Conservation (phyloP, 2,888 invertebrate genomes). For the Cerceris rybyensis region DNA sequence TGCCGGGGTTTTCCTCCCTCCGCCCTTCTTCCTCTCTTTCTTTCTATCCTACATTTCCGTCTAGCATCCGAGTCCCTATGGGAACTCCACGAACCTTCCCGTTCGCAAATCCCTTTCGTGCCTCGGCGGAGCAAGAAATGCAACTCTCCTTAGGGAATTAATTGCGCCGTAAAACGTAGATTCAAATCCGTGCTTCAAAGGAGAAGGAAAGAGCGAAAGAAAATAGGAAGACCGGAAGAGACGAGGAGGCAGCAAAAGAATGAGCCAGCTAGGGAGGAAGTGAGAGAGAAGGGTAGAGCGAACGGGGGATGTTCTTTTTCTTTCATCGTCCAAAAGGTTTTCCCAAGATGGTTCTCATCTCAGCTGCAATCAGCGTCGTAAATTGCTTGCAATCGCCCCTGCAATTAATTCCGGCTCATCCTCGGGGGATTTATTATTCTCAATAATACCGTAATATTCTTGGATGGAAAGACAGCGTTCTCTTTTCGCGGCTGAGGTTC, state of each 20-base stretch:
- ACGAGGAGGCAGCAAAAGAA: too few species aligned
- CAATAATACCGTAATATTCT: conserved; percentile 71
- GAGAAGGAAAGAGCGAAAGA: conserved; percentile 48
- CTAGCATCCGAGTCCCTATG: conserved; percentile 48
- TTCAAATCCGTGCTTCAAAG: conserved; percentile 76
- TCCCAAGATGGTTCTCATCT: conserved; percentile 74
- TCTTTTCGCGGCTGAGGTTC: conserved; percentile 33
- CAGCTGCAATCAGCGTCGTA: conserved; percentile 77
- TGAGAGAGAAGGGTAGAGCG: conserved; percentile 12
- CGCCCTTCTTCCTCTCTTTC: conserved; percentile 6
- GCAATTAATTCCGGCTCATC: conserved; percentile 79
- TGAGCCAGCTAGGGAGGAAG: not conserved
- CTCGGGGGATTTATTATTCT: conserved; percentile 71
- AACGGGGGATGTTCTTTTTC: conserved; percentile 63
- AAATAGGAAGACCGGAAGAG: conserved; percentile 8
- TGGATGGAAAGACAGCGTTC: conserved; percentile 49
- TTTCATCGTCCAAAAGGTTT: conserved; percentile 68
- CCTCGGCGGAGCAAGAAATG: conserved; percentile 71
- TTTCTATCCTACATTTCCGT: conserved; percentile 29
- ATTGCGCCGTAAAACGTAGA: conserved; percentile 78
- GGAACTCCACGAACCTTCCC: conserved; percentile 58
- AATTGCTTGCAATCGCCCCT: conserved; percentile 79
- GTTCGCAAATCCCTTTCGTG: conserved; percentile 73
- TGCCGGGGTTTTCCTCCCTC: conserved; percentile 18
- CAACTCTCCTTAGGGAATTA: conserved; percentile 77